These are phyloP conservation scores for Bufo gargarizans DNA, from an alignment of 2,113 vertebrate species.

Conservation along the genomic window DNA sequence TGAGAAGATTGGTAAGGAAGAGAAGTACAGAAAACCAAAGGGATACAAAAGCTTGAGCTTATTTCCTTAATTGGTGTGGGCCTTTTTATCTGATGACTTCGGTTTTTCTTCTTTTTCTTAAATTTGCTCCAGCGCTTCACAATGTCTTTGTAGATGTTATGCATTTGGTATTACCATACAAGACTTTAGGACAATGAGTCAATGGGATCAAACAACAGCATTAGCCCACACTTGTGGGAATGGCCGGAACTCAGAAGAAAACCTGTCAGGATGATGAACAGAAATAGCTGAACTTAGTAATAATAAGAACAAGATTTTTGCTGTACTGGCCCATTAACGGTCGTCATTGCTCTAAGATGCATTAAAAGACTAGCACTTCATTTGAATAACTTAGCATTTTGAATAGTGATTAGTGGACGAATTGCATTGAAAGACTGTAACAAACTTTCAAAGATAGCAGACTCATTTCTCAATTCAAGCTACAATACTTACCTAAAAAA, in stretches of 20 bases:
- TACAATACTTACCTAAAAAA: not conserved
- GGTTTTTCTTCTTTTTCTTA: slow-evolving; percentile 34
- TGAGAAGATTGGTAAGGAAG: slow-evolving; percentile 25
- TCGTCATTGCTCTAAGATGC: slow-evolving; percentile 19
- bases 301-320: slow-evolving; percentile 42
- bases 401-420: slow-evolving; percentile 30
- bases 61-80: slow-evolving; percentile 48
- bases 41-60: not conserved
- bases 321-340: not conserved
- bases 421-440: slow-evolving; percentile 35
- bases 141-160: slow-evolving; percentile 51
- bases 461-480: not conserved
- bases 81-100: slow-evolving; percentile 23
- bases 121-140: slow-evolving; percentile 27
- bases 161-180: slow-evolving; percentile 47
- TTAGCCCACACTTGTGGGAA: slow-evolving; percentile 49
- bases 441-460: not conserved
- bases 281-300: slow-evolving; percentile 35
- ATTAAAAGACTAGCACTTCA: slow-evolving; percentile 10
- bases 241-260: slow-evolving; percentile 50
- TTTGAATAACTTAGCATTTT: slow-evolving; percentile 51
- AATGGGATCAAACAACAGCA: slow-evolving; percentile 48
- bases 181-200: slow-evolving; percentile 43
- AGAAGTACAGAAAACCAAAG: not conserved
- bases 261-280: slow-evolving; percentile 53